Conservation (phyloP, 2,888 invertebrate genomes). For the Chirona hameri region DNA sequence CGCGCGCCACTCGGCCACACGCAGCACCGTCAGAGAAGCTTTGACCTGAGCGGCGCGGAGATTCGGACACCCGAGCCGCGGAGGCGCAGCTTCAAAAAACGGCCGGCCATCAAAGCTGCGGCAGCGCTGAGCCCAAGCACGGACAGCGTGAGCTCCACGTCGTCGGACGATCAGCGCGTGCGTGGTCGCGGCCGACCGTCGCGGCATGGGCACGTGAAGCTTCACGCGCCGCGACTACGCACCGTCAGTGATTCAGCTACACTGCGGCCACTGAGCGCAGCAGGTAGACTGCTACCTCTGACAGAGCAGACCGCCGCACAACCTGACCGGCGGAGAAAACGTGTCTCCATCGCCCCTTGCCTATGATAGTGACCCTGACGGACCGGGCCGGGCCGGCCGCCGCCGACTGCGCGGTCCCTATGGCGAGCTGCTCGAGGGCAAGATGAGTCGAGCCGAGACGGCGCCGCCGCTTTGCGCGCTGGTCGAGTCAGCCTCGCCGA, state of each 20-base stretch:
- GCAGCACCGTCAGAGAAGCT: not conserved
- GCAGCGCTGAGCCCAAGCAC: not conserved
- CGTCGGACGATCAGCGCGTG: not conserved
- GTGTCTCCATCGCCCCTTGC: not conserved
- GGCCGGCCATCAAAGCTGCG: not conserved
- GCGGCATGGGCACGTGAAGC: not conserved
- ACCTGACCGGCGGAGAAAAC: not conserved
- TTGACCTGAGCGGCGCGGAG: not conserved
- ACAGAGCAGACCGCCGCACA: not conserved
- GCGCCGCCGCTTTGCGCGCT: not conserved
- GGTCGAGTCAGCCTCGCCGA: not conserved
- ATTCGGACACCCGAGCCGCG: not conserved
- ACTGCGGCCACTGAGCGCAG: not conserved
- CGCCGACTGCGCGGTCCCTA: constrained; percentile 30
- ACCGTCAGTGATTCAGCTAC: not conserved
- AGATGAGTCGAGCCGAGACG: constrained; percentile 14
- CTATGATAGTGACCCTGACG: not conserved
- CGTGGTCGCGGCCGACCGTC: not conserved
- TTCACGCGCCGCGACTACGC: not conserved
- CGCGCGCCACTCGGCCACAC: not conserved
- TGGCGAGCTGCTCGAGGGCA: constrained; percentile 31
- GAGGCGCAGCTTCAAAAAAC: not conserved
- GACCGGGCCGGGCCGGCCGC: not conserved
- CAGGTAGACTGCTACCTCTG: not conserved
- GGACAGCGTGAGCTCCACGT: not conserved